Evolutionary conservation across 2,888 invertebrate genomes (phyloP).

Genomic region (Himalopsyche tibetana): DNA sequence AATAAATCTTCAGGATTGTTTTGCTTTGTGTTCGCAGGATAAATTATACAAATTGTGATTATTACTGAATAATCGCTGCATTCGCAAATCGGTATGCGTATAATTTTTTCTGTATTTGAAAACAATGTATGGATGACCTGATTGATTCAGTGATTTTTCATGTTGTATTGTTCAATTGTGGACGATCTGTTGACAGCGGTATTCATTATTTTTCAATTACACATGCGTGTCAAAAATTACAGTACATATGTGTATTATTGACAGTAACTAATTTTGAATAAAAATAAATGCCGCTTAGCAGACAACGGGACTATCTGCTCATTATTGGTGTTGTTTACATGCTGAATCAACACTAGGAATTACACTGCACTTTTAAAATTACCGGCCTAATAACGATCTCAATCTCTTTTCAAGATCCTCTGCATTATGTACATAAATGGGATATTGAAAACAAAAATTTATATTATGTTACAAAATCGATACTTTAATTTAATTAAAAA

Average conservation of each 20-base stretch:
- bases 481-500: not conserved
- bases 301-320: no score
- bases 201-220: no score
- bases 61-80: not conserved
- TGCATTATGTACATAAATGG: slow-evolving; percentile 2
- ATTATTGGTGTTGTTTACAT: no score
- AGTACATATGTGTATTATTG: no score
- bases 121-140: not conserved
- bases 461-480: not conserved
- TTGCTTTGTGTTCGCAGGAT: slow-evolving; percentile 10
- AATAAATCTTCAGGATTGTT: slow-evolving; percentile 13
- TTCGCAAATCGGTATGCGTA: not conserved
- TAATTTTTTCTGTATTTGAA: not conserved
- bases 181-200: no score
- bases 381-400: slow-evolving; percentile 12
- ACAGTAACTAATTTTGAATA: no score
- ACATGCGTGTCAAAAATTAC: no score
- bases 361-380: not conserved
- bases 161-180: no score
- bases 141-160: not conserved
- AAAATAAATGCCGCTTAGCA: no score
- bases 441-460: not conserved
- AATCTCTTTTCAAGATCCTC: slow-evolving; percentile 9
- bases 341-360: not conserved
- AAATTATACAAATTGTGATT: slow-evolving; percentile 1